Percentiles rank a stretch among this genome's conserved stretches.
Evolutionary conservation across 1,140 invertebrate genomes (phyloP).

Genomic region (Drosophila serrata): DNA sequence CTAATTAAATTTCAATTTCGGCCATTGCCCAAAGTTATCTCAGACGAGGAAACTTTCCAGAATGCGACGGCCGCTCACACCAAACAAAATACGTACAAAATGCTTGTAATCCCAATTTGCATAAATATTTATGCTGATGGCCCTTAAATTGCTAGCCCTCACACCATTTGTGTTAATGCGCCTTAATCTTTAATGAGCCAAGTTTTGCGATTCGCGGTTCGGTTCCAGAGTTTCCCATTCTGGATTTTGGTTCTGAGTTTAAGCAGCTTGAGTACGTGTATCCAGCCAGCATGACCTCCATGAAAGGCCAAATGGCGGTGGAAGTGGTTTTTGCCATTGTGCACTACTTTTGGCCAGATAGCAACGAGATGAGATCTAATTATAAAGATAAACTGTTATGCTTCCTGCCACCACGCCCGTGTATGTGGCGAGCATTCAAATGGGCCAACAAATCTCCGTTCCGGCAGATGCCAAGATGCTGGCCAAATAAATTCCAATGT

Average conservation of each 20-base stretch:
- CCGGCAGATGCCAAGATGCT: conserved; percentile 25
- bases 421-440: conserved; percentile 65
- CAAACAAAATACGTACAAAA: conserved; percentile 61
- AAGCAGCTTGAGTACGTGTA: conserved; percentile 43
- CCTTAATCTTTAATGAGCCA: conserved; percentile 83
- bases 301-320: conserved; percentile 17
- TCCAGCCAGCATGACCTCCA: conserved; percentile 40
- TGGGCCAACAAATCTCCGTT: conserved; percentile 29
- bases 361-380: conserved; percentile 62
- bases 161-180: conserved; percentile 76
- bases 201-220: conserved; percentile 69
- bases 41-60: conserved; percentile 38
- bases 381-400: conserved; percentile 76
- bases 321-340: conserved; percentile 45
- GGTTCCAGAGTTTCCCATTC: conserved; percentile 20
- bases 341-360: conserved; percentile 61
- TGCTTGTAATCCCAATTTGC: conserved; percentile 81
- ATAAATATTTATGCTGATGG: conserved; percentile 83
- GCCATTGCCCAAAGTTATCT: conserved; percentile 7
- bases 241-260: conserved; percentile 10
- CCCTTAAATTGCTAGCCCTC: conserved; percentile 56
- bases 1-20: conserved; percentile 74
- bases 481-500: conserved; percentile 37
- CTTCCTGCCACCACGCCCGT: conserved; percentile 18
- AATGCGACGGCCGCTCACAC: conserved; percentile 1